Evolutionary conservation across 2,113 vertebrate species (phyloP), one percentile per base, ranked within the genome.

Genomic region (Periophthalmus modestus): DNA sequence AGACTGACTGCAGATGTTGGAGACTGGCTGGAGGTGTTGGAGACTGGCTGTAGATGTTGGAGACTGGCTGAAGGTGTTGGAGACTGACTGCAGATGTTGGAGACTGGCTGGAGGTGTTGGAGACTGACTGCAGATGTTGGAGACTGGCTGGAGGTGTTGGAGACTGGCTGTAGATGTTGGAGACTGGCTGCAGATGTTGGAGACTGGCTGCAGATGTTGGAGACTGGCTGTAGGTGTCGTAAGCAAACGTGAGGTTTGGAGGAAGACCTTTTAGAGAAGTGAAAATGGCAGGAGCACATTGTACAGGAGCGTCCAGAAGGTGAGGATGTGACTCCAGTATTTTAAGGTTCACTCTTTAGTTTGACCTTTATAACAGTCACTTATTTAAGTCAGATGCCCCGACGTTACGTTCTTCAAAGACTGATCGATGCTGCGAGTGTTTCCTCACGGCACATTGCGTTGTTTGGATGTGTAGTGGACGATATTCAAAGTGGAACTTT

Each of bases 121-220:
- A 28, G 28, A 28, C 28, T 28, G 28, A 3, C 28, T 28, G 28
- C 1, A 3, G 28, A 28, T 1, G 1, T 28, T 39, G 75, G 71
- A 75, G 46, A 78, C 5, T 10, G 61, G 55, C 66, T 55, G 14
- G 7, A 23, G 39, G 71, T 72, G 74, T 63, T 71, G 16, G 69
- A 50, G 28, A 72, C 63, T 36, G 4, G 54, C 48, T 48, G 1
- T 10, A 43, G 47, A 69, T 19, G 48, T 28, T 39, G 73, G 71
- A 75, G 46, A 78, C 5, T 11, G 62, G 55, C 66, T 55, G 1
- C 12, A 5, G 36, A 10, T 7, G 10, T 43, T 39, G 75, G 71
- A 75, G 46, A 78, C 66, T 43, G 5, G 54, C 47, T 55, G 1
- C 12, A 5, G 36, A 10, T 7, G 10, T 43, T 39, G 75, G 68